A percentile compares a stretch with the other conserved stretches of the same genome.
Conservation (phyloP, 2,797 vertebrate species). For the Sciaenops ocellatus region DNA sequence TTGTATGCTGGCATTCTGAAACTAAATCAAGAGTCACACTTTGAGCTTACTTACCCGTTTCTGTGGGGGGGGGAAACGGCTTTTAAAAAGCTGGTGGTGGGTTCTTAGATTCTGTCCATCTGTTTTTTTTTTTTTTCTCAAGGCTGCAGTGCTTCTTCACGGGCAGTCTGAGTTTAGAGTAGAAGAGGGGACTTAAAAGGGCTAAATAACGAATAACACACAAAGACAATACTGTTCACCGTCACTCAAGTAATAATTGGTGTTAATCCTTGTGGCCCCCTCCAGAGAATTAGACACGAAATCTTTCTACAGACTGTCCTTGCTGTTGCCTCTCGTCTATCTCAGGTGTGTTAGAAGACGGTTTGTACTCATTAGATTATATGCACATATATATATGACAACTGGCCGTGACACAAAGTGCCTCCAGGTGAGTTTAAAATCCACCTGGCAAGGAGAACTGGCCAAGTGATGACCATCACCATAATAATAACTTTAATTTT, state of each 20-base stretch:
- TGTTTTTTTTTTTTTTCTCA: slow-evolving; percentile 58
- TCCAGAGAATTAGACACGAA: slow-evolving; percentile 54
- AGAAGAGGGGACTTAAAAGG: slow-evolving; percentile 85
- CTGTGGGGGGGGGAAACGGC: slow-evolving; percentile 40
- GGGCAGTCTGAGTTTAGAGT: slow-evolving; percentile 67
- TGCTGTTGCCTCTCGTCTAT: slow-evolving; percentile 75
- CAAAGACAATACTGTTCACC: slow-evolving; percentile 64
- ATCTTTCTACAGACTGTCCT: slow-evolving; percentile 64
- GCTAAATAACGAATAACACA: slow-evolving; percentile 84
- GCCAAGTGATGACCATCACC: slow-evolving; percentile 75
- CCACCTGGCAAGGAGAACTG: slow-evolving; percentile 77
- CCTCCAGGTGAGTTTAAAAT: slow-evolving; percentile 74
- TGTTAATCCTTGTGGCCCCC: slow-evolving; percentile 71
- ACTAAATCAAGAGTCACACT: slow-evolving; percentile 73
- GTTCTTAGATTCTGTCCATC: slow-evolving; percentile 81
- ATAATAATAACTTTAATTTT: slow-evolving; percentile 55
- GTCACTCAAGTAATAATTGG: slow-evolving; percentile 81
- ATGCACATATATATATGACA: slow-evolving; percentile 77
- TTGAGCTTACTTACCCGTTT: slow-evolving; percentile 78
- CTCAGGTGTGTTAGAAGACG: slow-evolving; percentile 82
- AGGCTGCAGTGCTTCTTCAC: slow-evolving; percentile 77
- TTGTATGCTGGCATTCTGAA: slow-evolving; percentile 71
- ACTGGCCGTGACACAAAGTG: slow-evolving; percentile 87
- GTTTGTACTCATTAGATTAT: slow-evolving; percentile 71
- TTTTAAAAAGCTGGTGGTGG: slow-evolving; percentile 81